Conservation (phyloP, 2,888 invertebrate species). For the Cyaniris semiargus region DNA sequence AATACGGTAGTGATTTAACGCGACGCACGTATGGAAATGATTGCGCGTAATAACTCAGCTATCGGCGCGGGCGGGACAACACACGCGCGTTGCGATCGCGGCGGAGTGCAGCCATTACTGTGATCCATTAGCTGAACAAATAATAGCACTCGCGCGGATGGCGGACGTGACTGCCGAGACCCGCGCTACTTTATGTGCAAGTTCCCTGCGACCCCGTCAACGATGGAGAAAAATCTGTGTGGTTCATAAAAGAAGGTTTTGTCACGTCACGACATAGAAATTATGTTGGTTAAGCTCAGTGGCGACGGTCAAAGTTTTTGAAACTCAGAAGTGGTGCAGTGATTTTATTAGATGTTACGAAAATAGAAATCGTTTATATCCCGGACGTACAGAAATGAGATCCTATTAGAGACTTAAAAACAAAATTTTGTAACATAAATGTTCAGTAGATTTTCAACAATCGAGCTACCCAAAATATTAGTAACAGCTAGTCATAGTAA, state of each 20-base stretch:
- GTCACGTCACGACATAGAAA: neutral
- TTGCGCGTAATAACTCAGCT: neutral
- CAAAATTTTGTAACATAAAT: neutral
- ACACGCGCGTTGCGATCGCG: conserved; percentile 8
- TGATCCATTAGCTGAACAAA: conserved; percentile 34
- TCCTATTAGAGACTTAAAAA: too few relatives aligned
- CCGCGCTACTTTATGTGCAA: neutral
- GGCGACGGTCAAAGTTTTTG: neutral
- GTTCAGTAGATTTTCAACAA: neutral
- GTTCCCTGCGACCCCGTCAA: neutral
- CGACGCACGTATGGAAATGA: conserved; percentile 1
- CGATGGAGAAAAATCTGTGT: neutral
- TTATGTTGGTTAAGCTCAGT: neutral
- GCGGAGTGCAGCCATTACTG: conserved; percentile 28
- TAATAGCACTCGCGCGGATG: conserved; percentile 25
- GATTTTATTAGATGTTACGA: neutral
- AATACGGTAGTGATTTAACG: neutral
- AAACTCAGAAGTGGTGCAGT: neutral
- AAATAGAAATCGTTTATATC: neutral
- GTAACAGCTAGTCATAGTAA: neutral
- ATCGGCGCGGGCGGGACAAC: neutral
- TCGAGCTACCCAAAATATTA: neutral
- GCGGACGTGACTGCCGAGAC: conserved; percentile 15
- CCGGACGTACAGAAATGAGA: too few relatives aligned
- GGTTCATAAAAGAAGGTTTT: neutral